Evolutionary conservation across 2,797 vertebrate species (phyloP).

Genomic region (Aplochiton taeniatus): DNA sequence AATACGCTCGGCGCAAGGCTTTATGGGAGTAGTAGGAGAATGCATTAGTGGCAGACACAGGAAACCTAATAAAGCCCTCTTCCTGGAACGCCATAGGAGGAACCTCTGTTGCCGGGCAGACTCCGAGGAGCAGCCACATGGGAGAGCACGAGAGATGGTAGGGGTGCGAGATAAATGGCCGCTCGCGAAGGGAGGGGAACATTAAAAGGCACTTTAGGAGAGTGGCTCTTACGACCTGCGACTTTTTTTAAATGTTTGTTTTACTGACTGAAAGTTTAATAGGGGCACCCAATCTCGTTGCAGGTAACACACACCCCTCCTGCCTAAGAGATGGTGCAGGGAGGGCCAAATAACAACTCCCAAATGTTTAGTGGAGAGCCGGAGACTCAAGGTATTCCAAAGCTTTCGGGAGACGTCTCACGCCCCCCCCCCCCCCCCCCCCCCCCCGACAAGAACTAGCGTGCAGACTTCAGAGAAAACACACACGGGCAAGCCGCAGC

Average conservation of each 20-base stretch:
- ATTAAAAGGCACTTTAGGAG: conserved; percentile 33
- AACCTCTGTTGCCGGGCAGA: conserved; percentile 10
- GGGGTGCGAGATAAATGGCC: background rate
- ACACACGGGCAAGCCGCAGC: too few species aligned
- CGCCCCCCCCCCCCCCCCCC: too few species aligned
- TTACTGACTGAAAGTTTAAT: conserved; percentile 35
- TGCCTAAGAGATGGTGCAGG: conserved; percentile 6
- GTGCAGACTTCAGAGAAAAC: background rate
- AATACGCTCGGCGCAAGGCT: background rate
- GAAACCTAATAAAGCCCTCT: background rate
- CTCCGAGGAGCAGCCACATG: background rate
- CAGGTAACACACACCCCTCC: background rate
- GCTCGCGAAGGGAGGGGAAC: conserved; percentile 7
- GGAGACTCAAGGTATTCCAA: background rate
- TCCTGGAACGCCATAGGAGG: conserved; percentile 16
- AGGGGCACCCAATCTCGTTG: conserved; percentile 11
- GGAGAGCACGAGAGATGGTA: background rate
- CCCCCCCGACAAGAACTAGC: background rate
- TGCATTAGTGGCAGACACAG: background rate
- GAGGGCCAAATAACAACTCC: conserved; percentile 27
- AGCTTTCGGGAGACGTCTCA: background rate
- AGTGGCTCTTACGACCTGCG: conserved; percentile 23
- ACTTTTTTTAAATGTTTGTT: conserved; percentile 32
- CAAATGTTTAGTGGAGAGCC: conserved; percentile 28
- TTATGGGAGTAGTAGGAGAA: background rate